These are phyloP conservation scores for Daboia siamensis DNA, from an alignment of 2,113 vertebrate species.

Conservation along the genomic window DNA sequence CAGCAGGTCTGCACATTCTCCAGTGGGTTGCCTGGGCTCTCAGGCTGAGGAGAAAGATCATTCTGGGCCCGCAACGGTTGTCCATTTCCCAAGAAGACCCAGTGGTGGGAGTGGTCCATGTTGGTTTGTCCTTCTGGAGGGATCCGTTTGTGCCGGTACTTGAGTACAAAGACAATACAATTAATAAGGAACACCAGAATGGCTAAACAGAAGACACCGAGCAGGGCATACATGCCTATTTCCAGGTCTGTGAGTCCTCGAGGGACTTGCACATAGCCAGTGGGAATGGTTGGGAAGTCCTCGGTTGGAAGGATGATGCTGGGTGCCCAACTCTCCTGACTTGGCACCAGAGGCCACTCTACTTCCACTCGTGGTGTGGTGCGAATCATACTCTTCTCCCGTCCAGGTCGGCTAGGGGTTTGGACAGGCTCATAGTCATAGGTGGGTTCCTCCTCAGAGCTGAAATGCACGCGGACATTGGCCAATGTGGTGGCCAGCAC, in stretches of 20 bases:
- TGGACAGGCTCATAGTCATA: slow-evolving; percentile 73
- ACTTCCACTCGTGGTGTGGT: slow-evolving; percentile 77
- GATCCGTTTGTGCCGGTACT: slow-evolving; percentile 94
- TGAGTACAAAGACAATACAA: slow-evolving; percentile 96
- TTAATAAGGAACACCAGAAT: slow-evolving; percentile 98
- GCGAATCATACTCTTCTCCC: slow-evolving; percentile 59
- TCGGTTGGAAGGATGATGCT: slow-evolving; percentile 71
- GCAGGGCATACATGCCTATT: slow-evolving; percentile 96
- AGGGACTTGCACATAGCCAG: slow-evolving; percentile 84
- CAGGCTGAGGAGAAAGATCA: slow-evolving; percentile 85
- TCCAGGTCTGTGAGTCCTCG: slow-evolving; percentile 94
- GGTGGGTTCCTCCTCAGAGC: slow-evolving; percentile 76
- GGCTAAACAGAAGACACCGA: slow-evolving; percentile 96
- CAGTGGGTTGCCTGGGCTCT: slow-evolving; percentile 82
- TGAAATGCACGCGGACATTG: slow-evolving; percentile 84
- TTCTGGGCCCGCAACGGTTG: slow-evolving; percentile 87
- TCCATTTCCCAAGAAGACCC: slow-evolving; percentile 96
- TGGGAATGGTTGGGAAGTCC: slow-evolving; percentile 85
- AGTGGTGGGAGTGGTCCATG: slow-evolving; percentile 98
- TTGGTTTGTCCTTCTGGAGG: slow-evolving; percentile 95
- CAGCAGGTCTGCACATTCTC: slow-evolving; percentile 90
- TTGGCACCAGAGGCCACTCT: slow-evolving; percentile 62
- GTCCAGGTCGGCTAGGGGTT: slow-evolving; percentile 73
- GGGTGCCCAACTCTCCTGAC: slow-evolving; percentile 54
- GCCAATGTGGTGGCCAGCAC: slow-evolving; percentile 82